Conservation (phyloP, 2,888 invertebrate genomes). For the Caenorhabditis becei region DNA sequence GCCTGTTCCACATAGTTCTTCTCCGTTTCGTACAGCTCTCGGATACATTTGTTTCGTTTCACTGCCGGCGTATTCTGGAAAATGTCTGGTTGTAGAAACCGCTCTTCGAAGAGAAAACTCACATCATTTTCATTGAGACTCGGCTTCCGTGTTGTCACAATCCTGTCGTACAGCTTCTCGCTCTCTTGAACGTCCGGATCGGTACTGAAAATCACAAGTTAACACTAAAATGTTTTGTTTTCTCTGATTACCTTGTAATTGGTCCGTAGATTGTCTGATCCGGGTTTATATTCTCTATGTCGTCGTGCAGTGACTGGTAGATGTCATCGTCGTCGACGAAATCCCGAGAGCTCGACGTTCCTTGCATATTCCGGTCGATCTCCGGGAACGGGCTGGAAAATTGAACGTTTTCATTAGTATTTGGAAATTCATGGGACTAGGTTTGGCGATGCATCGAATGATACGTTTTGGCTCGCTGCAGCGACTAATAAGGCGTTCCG, state of each 20-base stretch:
- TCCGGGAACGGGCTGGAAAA: slow-evolving; percentile 69
- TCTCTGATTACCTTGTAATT: slow-evolving; percentile 33
- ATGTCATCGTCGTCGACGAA: slow-evolving; percentile 67
- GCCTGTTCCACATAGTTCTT: slow-evolving; percentile 94
- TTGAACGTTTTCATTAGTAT: background rate
- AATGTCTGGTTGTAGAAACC: no score
- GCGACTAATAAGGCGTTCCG: no score
- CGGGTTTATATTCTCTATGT: slow-evolving; percentile 67
- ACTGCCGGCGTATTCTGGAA: slow-evolving; percentile 44
- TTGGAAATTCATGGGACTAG: slow-evolving; percentile 8
- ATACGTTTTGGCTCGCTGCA: no score
- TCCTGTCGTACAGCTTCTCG: slow-evolving; percentile 70
- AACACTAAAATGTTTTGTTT: background rate
- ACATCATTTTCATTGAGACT: slow-evolving; percentile 66
- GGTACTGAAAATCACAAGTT: slow-evolving; percentile 14
- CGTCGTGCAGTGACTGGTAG: slow-evolving; percentile 68
- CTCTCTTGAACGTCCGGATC: slow-evolving; percentile 53
- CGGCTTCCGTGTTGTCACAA: slow-evolving; percentile 63
- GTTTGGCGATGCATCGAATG: no score
- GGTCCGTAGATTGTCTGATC: slow-evolving; percentile 57
- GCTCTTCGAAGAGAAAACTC: no score
- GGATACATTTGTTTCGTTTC: slow-evolving; percentile 89
- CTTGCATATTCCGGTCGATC: slow-evolving; percentile 5
- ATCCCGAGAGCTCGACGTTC: slow-evolving; percentile 29
- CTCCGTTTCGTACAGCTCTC: slow-evolving; percentile 95